Conservation (phyloP, 2,888 invertebrate genomes). For the Eupithecia centaureata region DNA sequence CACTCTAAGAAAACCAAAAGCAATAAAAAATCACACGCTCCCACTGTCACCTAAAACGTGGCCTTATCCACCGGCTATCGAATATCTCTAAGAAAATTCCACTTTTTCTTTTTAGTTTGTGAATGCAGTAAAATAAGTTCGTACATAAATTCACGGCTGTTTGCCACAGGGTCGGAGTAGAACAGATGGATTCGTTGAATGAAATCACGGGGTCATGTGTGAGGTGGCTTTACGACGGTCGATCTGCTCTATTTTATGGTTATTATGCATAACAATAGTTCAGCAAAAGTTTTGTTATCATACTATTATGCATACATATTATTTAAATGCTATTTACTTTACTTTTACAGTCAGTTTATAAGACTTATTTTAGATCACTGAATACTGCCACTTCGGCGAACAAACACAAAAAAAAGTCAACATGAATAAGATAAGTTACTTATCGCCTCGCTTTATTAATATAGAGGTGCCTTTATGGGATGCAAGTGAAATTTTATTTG, state of each 20-base stretch:
- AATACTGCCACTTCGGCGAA: too few species aligned
- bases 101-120: constrained; percentile 12
- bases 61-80: not conserved
- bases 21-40: not conserved
- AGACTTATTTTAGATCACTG: too few species aligned
- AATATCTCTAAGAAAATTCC: not conserved
- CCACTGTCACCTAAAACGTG: not conserved
- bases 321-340: too few species aligned
- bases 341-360: too few species aligned
- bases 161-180: constrained; percentile 7
- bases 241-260: not conserved
- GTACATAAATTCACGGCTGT: constrained; percentile 4
- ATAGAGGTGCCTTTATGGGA: not conserved
- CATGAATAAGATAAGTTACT: not conserved
- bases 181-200: not conserved
- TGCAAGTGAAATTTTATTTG: constrained; percentile 12
- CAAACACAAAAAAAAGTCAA: too few species aligned
- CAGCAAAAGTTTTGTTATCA: too few species aligned
- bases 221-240: not conserved
- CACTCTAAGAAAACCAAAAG: not conserved
- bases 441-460: not conserved
- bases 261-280: too few species aligned
- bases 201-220: not conserved
- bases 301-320: too few species aligned
- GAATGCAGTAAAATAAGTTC: constrained; percentile 11